Base-by-base conservation (phyloP, 1,140 invertebrate genomes). In the Nautilus pompilius region DNA sequence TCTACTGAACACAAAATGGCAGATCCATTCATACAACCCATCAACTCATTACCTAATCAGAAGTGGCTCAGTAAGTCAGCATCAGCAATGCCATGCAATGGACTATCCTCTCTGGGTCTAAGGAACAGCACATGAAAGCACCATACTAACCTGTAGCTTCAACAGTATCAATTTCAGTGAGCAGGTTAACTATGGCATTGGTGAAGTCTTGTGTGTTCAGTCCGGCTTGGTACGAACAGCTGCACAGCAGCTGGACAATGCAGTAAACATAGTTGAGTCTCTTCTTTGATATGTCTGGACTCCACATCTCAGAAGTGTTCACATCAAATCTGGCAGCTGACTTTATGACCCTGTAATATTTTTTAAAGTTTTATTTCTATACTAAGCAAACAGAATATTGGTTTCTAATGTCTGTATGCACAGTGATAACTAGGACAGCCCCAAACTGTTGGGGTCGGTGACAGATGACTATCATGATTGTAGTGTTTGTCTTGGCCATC, bases 151-250 rank as follows among this genome's bases (percentile, higher is more conserved):
- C 85, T 67, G 82, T 83, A 5, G 75, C 76, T 58, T 87, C 84
- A 10, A 87, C 83, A 4, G 77, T 78, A 75, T 88, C 88, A 71
- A 87, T 85, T 67, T 89, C 87, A 51, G 87, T 85, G 15, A 89
- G 71, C 73, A 89, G 84, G 58, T 83, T 83, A 3, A 83, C 79
- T 30, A 89, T 75, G 5, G 87, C 80, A 46, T 70, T 81, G 34
- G 82, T 82, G 48, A 89, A 84, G n/a, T 83, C 79, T 60, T 84
- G 83, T n/a, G 79, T 73, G 68, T 85, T 84, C 10, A 80, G 80
- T 15, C 82, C 81, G 0, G 85, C 58, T 24, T 87, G 67, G 54
- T 84, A 82, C 61, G 87, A 85, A 63, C 86, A 87, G 59, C 85
- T 86, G 26, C 87, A 83, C 8, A 89, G 69, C 46, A 89, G 79